A percentile compares a stretch with the other conserved stretches of the same genome.
phyloP scores from a whole-genome alignment of 2,888 invertebrate species.

The Reticulitermes lucifugus region DNA sequence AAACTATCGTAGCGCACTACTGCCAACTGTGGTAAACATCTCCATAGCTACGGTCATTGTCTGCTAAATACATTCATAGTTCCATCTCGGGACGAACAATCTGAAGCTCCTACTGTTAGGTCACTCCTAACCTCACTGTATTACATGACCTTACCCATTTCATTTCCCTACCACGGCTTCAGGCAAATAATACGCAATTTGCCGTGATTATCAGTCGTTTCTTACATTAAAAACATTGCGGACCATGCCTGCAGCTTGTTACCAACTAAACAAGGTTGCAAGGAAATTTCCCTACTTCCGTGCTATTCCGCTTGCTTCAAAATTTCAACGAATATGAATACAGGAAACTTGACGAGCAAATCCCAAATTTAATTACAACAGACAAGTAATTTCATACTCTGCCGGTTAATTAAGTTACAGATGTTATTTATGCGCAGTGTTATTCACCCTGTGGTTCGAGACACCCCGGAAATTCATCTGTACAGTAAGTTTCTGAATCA shows the following conservation, averaged over 20 bases:
- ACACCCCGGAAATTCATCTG: background rate
- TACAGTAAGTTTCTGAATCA: too few species aligned
- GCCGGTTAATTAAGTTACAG: background rate
- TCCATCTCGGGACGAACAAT: background rate
- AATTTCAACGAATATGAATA: background rate
- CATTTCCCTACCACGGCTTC: background rate
- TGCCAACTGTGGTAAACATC: background rate
- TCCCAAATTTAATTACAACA: background rate
- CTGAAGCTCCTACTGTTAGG: background rate
- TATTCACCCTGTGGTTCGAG: background rate
- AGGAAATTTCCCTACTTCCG: background rate
- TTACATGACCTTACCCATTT: background rate
- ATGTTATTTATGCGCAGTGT: background rate
- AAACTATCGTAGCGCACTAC: background rate
- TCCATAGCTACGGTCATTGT: background rate
- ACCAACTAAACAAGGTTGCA: background rate
- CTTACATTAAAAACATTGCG: background rate
- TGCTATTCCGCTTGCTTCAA: background rate
- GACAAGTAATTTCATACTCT: background rate
- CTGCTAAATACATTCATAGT: background rate
- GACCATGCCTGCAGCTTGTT: background rate
- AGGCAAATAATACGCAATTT: background rate
- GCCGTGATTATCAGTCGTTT: background rate
- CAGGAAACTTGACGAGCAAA: background rate
- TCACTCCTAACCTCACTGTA: background rate